Evolutionary conservation across 2,797 vertebrate species (phyloP), one percentile per base, ranked within the genome.

Genomic region (Fistularia tabacaria): DNA sequence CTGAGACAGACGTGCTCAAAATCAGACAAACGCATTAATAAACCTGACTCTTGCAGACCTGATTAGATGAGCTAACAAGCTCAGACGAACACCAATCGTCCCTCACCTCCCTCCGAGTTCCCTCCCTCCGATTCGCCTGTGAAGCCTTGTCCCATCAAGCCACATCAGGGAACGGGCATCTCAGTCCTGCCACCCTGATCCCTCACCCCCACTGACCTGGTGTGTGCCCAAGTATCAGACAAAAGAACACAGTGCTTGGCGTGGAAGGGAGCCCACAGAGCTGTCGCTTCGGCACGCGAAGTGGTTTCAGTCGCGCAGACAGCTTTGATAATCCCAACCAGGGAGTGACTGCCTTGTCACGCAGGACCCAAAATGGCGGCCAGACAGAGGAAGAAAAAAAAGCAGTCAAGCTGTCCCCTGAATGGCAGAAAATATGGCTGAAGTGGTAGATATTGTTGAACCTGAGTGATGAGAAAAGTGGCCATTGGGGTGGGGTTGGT

Each of bases 161-260:
- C 70, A 68, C 69, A 87, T 90, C 79, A 85, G 76, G 63, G 64
- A 62, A 57, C 11, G 62, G 84, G 73, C 80, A 76, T 81, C 76
- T 76, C 68, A 66, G 61, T 49, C 46, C 71, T 73, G 68, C 72
- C 72, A 68, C 66, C 73, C 70, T 65, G 63, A 72, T 71, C 76
- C 57, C 36, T 77, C 66, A 50, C 74, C 70, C 81, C 54, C 63
- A 46, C 56, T 57, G 54, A 76, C 66, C 77, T 13, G 14, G 61
- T 72, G 69, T 66, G 69, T 79, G 82, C 76, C 82, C 79, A 46
- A 68, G 63, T 67, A 77, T 75, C 63, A 85, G 73, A 89, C 84
- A 88, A 87, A 87, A 66, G 79, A 76, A 66, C 69, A 38, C 48
- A 45, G 62, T 57, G 25, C 71, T 65, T 64, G 72, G 72, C 67